Evolutionary conservation across 2,113 vertebrate species (phyloP), one percentile per base, ranked within the genome.

Genomic region (Triplophysa siluroides): DNA sequence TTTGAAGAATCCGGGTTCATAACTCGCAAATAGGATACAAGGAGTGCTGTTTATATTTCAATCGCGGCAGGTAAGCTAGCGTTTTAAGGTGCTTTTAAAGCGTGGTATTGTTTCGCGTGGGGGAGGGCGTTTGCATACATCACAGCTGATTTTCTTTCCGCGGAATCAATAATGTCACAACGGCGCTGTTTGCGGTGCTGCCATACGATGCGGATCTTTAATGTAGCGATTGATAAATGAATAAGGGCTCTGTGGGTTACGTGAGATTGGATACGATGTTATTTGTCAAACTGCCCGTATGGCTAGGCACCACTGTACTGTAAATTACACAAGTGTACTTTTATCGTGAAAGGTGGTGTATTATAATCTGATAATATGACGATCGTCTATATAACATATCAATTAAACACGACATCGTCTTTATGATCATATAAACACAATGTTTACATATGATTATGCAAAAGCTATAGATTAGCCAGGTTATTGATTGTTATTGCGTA

Each of bases 81-180:
- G 81, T 84, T 82, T 81, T 69, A 79, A 84, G 83, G 83, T 86
- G 84, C 13, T 65, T 88, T 82, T 83, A 60, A 60, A 26, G 56
- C 58, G 64, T 86, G 87, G 90, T 87, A 92, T 93, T 93, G 91
- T 93, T 92, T 91, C 81, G 89, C 76, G 90, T 91, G 90, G 92
- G 93, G 85, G 92, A 91, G 89, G 92, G 90, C 83, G 72, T 78
- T 18, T 82, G 83, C 86, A 63, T 43, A 87, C 79, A 69, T 54
- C 38, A 83, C 80, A 78, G 73, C 80, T 81, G 69, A 61, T 81
- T 77, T 76, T 83, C 54, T 78, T 85, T 76, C 79, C 21, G n/a
- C 33, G 69, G n/a, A 73, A 11, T 16, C 4, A 23, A 50, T n/a
- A 61, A 56, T 63, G 29, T 10, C 11, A 24, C 54, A 21, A 43